Evolutionary conservation across 2,797 vertebrate genomes (phyloP), one percentile per base, ranked within the genome.

Genomic region (Sebastes ruberrimus): DNA sequence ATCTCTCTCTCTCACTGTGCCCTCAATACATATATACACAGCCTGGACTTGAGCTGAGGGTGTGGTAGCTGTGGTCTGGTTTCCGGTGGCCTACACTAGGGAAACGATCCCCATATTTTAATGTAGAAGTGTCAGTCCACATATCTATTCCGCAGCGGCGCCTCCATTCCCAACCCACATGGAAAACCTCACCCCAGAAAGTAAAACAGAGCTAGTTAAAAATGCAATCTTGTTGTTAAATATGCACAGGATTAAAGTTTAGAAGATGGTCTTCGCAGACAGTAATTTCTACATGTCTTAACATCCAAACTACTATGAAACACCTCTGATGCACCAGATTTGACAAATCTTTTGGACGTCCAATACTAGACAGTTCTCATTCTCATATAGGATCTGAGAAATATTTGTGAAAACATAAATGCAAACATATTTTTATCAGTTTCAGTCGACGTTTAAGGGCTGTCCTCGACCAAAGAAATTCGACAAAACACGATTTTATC

Each of bases 41-140:
- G 71, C 33, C 30, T 61, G 59, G 67, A 72, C 52, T 52, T 59
- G 71, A 83, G n/a, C 25, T 18, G 22, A 32, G 68, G 65, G 38
- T 59, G 69, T 62, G 68, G 61, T 46, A 71, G 61, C 23, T 76
- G 60, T 5, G 63, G 73, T 68, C 60, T 55, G 42, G 53, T 56
- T 56, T 79, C 60, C 42, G 49, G 57, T 81, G 57, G 42, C 16
- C 55, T 62, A 25, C 33, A 3, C 25, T 42, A 2, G 9, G 13
- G 49, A 68, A 56, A 23, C 3, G 5, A 53, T 69, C 23, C 30
- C 25, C 27, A 11, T 32, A 56, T 76, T 76, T 65, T 49, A 42
- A 61, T 61, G 22, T 2, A n/a, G 38, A 20, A 28, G 20, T 59
- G 42, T 61, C 32, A 78, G 16, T 74, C n/a, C 28, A 53, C 11